These are phyloP conservation scores for Crocodylus rhombifer DNA, from an alignment of 2,797 vertebrate genomes.

Conservation along the genomic window DNA sequence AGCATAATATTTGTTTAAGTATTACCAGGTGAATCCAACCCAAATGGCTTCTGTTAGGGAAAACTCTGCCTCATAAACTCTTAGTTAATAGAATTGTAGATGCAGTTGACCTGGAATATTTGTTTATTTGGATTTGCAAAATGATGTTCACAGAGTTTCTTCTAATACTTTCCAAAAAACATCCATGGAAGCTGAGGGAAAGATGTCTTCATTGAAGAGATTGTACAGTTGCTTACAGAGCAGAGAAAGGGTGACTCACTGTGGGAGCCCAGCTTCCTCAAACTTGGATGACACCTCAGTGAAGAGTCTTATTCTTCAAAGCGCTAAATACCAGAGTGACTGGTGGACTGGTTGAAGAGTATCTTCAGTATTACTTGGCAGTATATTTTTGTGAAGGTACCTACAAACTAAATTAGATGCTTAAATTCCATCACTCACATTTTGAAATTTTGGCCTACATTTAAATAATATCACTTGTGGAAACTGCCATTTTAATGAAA, in stretches of 20 bases:
- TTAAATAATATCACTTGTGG: background rate
- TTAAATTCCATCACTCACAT: accelerated
- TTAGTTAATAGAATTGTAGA: background rate
- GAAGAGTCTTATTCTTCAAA: background rate
- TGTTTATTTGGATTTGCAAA: constrained; percentile 1
- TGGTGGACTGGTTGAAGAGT: background rate
- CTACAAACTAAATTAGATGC: background rate
- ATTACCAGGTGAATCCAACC: background rate
- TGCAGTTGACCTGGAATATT: background rate
- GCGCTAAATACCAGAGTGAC: background rate
- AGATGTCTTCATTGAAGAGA: background rate
- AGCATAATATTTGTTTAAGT: constrained; percentile 5
- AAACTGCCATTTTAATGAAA: background rate
- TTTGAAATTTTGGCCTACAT: background rate
- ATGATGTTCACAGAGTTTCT: background rate
- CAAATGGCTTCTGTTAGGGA: background rate
- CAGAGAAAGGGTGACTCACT: background rate
- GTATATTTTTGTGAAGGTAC: background rate
- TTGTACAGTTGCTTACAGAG: background rate
- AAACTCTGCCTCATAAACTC: background rate
- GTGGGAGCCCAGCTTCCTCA: accelerated
- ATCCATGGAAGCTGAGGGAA: background rate
- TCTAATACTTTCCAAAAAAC: background rate
- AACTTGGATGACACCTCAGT: background rate
- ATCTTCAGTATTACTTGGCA: background rate